phyloP scores from a whole-genome alignment of 2,113 vertebrate species.

The Nerophis lumbriciformis region DNA sequence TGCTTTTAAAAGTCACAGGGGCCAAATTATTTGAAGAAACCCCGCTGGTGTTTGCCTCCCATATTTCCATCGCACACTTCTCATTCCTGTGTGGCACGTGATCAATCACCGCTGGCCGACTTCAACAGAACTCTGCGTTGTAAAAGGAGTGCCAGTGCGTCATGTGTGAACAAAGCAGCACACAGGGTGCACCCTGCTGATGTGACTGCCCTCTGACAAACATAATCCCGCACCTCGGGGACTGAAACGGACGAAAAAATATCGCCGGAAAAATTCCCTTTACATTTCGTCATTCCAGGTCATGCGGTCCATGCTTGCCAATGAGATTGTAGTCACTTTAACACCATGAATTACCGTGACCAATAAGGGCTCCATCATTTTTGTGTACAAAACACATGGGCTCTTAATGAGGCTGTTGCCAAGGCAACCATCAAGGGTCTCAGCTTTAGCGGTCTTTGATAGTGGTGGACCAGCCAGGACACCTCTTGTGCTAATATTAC shows the following conservation, averaged over 20 bases:
- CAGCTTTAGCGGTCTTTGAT: too few relatives aligned
- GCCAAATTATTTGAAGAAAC: background rate
- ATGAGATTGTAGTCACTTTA: background rate
- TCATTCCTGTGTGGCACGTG: background rate
- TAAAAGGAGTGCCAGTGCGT: background rate
- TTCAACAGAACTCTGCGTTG: background rate
- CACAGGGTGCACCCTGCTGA: background rate
- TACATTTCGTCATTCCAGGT: background rate
- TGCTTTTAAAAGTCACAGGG: background rate
- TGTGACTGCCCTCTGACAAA: background rate
- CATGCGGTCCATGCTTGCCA: constrained; percentile 1
- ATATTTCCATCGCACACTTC: background rate
- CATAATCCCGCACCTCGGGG: background rate
- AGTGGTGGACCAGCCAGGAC: too few relatives aligned
- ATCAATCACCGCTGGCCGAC: background rate
- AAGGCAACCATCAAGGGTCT: too few relatives aligned
- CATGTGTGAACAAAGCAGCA: too few relatives aligned
- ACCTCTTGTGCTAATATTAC: too few relatives aligned
- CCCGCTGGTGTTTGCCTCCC: background rate
- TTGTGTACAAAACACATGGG: too few relatives aligned
- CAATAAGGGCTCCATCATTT: too few relatives aligned
- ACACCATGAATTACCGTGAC: too few relatives aligned
- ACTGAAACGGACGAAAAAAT: background rate
- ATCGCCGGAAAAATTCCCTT: background rate
- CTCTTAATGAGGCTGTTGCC: too few relatives aligned